Conservation (phyloP, 2,888 invertebrate species). For the Gandaritis pyraliata region DNA sequence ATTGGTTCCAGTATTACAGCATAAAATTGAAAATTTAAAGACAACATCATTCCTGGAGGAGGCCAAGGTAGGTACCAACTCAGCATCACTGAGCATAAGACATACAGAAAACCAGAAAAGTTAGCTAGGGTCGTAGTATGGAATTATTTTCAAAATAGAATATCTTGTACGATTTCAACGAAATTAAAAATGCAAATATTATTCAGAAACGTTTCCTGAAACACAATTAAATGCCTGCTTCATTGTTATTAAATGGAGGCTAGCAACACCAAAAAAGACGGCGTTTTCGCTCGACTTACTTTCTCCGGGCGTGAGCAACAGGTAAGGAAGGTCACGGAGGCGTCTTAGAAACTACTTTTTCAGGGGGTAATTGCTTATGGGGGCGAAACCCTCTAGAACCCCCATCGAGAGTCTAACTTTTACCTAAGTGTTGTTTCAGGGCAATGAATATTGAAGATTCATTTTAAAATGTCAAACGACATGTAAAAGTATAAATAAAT, state of each 20-base stretch:
- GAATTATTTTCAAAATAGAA: no score
- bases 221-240: conserved; percentile 1
- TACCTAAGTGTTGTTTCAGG: conserved; percentile 21
- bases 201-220: no score
- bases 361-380: conserved; percentile 33
- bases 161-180: no score
- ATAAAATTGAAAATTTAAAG: no score
- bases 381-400: conserved; percentile 26
- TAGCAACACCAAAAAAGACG: conserved; percentile 67
- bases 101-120: no score
- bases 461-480: background rate
- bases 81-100: no score
- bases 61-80: no score
- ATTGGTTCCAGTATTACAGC: no score
- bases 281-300: conserved; percentile 71
- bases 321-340: conserved; percentile 72
- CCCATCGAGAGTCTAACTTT: conserved; percentile 26
- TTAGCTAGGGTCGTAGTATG: no score
- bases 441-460: conserved; percentile 13
- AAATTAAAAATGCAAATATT: background rate
- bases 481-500: background rate
- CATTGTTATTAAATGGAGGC: conserved; percentile 10
- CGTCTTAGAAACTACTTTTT: conserved; percentile 51
- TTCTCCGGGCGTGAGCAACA: conserved; percentile 76
- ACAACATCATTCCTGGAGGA: no score